phyloP scores from a whole-genome alignment of 1,140 invertebrate species.

The Euwallacea similis region DNA sequence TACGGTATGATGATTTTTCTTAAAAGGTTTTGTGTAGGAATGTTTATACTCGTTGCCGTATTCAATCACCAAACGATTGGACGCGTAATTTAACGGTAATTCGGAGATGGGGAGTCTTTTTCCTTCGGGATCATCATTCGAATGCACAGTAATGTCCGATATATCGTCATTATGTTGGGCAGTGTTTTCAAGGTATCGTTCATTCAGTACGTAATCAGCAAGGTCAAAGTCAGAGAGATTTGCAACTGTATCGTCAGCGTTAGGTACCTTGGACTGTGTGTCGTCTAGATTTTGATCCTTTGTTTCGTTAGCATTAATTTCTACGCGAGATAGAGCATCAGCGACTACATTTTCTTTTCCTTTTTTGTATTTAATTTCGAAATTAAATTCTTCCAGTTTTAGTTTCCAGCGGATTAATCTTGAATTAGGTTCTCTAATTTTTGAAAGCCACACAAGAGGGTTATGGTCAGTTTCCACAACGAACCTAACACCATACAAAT shows the following conservation, averaged over 20 bases:
- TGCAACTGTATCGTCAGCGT: not conserved
- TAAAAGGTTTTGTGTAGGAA: not conserved
- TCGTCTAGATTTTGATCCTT: not conserved
- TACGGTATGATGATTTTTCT: too few relatives aligned
- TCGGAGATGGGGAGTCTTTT: too few relatives aligned
- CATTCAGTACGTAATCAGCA: not conserved
- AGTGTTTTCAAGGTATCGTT: not conserved
- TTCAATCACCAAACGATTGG: not conserved
- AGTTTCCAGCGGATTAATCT: too few relatives aligned
- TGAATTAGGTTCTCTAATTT: conserved; percentile 53
- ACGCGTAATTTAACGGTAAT: too few relatives aligned
- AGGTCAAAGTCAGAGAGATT: too few relatives aligned
- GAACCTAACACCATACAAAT: conserved; percentile 41
- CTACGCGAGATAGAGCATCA: too few relatives aligned
- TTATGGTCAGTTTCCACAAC: conserved; percentile 41
- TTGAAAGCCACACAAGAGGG: conserved; percentile 48
- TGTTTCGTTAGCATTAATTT: not conserved
- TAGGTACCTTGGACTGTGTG: not conserved
- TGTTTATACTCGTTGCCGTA: not conserved
- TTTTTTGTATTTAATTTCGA: too few relatives aligned
- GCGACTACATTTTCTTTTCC: too few relatives aligned
- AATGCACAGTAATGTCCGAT: too few relatives aligned
- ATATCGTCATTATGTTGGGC: not conserved
- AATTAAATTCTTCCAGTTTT: too few relatives aligned
- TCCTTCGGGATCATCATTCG: too few relatives aligned